phyloP scores from a whole-genome alignment of 2,888 invertebrate genomes.

The Resseliella maxima region DNA sequence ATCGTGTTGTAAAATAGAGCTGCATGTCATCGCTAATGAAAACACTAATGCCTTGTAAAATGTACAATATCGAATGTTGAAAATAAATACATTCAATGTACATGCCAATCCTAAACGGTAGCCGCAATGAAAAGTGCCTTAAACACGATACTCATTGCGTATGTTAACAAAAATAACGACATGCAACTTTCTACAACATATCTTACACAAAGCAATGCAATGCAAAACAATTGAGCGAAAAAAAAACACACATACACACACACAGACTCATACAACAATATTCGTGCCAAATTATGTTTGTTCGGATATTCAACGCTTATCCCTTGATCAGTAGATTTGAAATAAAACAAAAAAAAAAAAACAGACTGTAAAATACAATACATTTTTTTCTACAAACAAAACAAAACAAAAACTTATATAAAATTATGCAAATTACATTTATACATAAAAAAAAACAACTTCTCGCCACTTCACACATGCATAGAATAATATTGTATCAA shows the following conservation, averaged over 20 bases:
- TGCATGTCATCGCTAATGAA: not conserved
- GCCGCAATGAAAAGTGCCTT: not conserved
- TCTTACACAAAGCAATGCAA: not conserved
- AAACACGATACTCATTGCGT: not conserved
- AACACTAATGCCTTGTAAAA: not conserved
- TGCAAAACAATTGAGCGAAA: too few species aligned
- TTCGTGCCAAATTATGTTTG: not conserved
- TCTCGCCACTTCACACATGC: not conserved
- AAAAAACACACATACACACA: too few species aligned
- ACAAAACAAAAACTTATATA: not conserved
- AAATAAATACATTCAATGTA: too few species aligned
- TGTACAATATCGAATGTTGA: too few species aligned
- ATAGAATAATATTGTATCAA: too few species aligned
- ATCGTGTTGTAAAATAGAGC: not conserved
- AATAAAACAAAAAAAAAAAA: conserved; percentile 3
- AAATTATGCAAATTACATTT: not conserved
- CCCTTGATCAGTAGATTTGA: not conserved
- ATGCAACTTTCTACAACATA: not conserved
- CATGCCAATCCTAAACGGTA: not conserved
- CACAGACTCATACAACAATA: too few species aligned
- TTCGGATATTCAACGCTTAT: not conserved
- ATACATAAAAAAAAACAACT: not conserved
- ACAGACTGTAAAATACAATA: not conserved
- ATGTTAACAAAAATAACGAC: not conserved
- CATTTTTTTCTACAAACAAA: not conserved